Conservation (phyloP, 2,113 vertebrate genomes). For the Syngnathoides biaculeatus region DNA sequence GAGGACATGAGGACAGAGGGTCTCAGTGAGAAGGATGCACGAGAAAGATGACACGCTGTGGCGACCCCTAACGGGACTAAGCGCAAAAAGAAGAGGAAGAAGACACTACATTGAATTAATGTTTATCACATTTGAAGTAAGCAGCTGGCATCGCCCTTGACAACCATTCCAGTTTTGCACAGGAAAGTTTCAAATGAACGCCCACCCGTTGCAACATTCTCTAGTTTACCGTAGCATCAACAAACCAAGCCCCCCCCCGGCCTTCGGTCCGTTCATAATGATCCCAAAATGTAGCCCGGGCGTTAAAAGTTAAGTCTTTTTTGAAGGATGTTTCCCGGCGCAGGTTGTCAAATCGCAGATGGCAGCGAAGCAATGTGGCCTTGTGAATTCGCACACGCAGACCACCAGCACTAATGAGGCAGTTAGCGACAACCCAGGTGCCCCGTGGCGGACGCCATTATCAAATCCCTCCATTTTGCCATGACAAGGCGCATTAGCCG, state of each 20-base stretch:
- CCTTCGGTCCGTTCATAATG: neutral
- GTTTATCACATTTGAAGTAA: neutral
- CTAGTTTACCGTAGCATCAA: neutral
- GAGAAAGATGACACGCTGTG: no score
- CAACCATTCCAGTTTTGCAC: neutral
- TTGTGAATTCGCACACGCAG: conserved; percentile 47
- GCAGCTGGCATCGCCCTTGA: neutral
- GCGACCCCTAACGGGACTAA: no score
- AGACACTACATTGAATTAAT: neutral
- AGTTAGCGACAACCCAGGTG: conserved; percentile 64
- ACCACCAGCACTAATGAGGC: conserved; percentile 64
- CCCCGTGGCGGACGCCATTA: conserved; percentile 48
- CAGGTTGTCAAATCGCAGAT: conserved; percentile 41
- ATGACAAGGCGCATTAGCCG: conserved; percentile 60
- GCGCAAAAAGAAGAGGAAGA: no score
- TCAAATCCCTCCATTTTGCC: conserved; percentile 57
- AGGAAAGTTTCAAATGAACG: neutral
- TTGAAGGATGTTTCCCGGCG: neutral
- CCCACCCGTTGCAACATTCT: neutral
- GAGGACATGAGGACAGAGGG: no score
- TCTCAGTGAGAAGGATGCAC: no score
- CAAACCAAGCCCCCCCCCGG: neutral
- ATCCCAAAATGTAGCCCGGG: neutral
- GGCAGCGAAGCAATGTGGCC: conserved; percentile 37
- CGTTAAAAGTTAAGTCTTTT: conserved; percentile 3